Conservation (phyloP, 2,113 vertebrate species). For the Pangasianodon hypophthalmus region DNA sequence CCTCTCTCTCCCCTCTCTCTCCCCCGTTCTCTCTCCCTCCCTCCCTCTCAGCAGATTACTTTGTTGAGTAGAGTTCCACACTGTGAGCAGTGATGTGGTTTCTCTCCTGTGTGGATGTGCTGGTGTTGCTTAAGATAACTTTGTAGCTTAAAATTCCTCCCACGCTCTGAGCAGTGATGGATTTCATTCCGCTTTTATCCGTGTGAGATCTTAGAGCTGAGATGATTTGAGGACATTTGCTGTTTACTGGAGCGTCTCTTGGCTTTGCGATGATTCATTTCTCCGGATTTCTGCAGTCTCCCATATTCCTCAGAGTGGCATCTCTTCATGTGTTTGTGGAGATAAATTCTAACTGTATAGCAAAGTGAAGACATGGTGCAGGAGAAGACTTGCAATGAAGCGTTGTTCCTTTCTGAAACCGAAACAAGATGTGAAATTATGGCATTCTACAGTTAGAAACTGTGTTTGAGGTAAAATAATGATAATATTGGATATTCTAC, state of each 20-base stretch:
- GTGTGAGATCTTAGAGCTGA: neutral
- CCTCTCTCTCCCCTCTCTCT: no score
- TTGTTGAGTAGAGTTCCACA: neutral
- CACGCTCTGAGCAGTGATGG: neutral
- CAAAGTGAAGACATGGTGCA: neutral
- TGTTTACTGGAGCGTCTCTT: neutral
- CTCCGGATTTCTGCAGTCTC: neutral
- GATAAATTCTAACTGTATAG: neutral
- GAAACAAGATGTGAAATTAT: neutral
- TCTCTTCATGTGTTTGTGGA: constrained; percentile 5
- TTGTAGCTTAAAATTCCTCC: neutral
- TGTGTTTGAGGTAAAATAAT: neutral
- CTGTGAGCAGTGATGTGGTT: neutral
- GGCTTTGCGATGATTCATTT: neutral
- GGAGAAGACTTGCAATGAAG: neutral
- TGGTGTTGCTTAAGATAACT: neutral
- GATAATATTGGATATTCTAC: neutral
- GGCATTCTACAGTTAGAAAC: neutral
- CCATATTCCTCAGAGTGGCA: neutral
- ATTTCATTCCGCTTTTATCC: neutral
- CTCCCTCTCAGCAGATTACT: neutral
- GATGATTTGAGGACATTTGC: neutral
- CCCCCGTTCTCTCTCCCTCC: no score
- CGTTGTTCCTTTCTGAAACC: neutral
- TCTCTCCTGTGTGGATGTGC: neutral